Evolutionary conservation across 2,797 vertebrate genomes (phyloP).

Genomic region (Acipenser oxyrinchus): DNA sequence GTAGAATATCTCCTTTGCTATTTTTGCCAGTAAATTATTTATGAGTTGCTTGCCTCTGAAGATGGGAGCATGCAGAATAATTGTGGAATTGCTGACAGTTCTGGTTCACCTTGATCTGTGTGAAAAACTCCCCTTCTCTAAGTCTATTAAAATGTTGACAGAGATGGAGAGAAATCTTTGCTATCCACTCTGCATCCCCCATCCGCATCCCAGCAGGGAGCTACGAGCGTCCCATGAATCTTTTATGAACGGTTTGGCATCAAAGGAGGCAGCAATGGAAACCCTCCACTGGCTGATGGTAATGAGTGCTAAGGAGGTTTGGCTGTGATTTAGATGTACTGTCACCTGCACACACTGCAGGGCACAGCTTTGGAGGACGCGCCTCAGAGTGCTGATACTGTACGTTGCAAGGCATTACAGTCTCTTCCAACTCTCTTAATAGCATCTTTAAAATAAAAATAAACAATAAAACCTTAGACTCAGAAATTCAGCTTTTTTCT

Average conservation of each 20-base stretch:
- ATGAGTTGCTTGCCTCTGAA: conserved; percentile 39
- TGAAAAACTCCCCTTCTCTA: conserved; percentile 13
- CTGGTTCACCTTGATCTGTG: conserved; percentile 42
- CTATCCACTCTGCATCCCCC: background rate
- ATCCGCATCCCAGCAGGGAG: conserved; percentile 1
- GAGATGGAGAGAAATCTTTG: conserved; percentile 14
- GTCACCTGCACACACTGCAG: background rate
- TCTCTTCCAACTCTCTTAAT: background rate
- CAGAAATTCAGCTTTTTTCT: no score
- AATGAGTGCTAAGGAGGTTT: conserved; percentile 15
- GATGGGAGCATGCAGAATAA: conserved; percentile 44
- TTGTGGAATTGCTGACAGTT: conserved; percentile 46
- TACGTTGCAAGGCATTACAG: background rate
- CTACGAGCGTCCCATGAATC: conserved; percentile 3
- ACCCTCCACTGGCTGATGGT: conserved; percentile 27
- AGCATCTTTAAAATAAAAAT: background rate
- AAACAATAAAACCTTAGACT: background rate
- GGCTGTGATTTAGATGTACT: background rate
- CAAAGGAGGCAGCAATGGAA: conserved; percentile 3
- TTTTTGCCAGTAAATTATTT: conserved; percentile 39
- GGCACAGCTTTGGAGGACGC: conserved; percentile 1
- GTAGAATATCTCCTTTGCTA: conserved; percentile 32
- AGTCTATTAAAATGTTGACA: conserved; percentile 18
- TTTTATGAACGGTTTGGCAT: conserved; percentile 32
- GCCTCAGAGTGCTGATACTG: background rate